A percentile compares a stretch with the other conserved stretches of the same genome.
Conservation (phyloP, 1,140 invertebrate species). For the Theocolax elegans region DNA sequence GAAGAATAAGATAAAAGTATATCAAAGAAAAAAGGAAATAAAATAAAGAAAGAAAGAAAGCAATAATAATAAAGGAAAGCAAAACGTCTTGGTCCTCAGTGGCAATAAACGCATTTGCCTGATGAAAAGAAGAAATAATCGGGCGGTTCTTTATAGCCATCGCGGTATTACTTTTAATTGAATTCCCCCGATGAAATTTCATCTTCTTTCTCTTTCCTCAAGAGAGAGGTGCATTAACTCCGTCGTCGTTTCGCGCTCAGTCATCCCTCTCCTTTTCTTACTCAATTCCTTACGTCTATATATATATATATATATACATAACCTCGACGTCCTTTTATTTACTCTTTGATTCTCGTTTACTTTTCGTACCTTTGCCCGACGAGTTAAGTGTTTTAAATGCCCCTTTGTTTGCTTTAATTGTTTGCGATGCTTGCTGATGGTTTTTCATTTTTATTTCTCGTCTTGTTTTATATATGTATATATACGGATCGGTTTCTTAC, state of each 20-base stretch:
- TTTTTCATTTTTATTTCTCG: not conserved
- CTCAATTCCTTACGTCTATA: no score
- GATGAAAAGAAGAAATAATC: conserved; percentile 49
- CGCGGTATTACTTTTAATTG: conserved; percentile 61
- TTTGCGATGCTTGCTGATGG: not conserved
- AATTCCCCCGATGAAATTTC: conserved; percentile 64
- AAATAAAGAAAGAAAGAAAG: no score
- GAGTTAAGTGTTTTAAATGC: conserved; percentile 18
- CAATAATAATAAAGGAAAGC: no score
- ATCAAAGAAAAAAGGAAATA: no score
- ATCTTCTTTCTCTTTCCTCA: conserved; percentile 46
- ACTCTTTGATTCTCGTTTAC: conserved; percentile 9
- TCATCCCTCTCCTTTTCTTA: conserved; percentile 37
- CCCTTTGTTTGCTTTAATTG: conserved; percentile 19
- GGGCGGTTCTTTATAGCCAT: conserved; percentile 41
- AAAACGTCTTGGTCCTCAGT: not conserved
- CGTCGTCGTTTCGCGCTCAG: conserved; percentile 42
- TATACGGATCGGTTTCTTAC: no score
- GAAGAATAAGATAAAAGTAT: no score
- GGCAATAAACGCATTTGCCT: not conserved
- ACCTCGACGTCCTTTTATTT: conserved; percentile 21
- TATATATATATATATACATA: conserved; percentile 1
- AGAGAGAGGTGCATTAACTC: conserved; percentile 51
- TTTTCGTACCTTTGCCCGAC: conserved; percentile 9
- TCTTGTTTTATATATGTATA: not conserved